Evolutionary conservation across 2,113 vertebrate genomes (phyloP).

Genomic region (Nannobrachium achirus): DNA sequence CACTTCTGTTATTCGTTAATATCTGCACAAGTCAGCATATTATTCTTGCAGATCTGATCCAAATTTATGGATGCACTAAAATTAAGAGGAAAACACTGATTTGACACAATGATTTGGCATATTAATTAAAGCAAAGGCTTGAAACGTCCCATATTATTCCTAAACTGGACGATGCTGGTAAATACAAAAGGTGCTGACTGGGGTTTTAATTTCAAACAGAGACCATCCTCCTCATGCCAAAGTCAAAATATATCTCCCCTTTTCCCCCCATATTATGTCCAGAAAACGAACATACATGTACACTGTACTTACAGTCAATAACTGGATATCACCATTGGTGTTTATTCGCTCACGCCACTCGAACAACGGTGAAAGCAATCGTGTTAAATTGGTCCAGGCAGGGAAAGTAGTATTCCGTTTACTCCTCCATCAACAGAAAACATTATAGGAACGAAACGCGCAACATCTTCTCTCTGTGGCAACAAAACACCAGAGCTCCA

Average conservation of each 20-base stretch:
- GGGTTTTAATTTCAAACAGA: not conserved
- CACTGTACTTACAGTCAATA: slow-evolving; percentile 39
- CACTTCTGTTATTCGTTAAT: too few relatives aligned
- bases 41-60: too few relatives aligned
- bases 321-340: slow-evolving; percentile 24
- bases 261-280: not conserved
- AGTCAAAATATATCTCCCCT: not conserved
- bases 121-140: not conserved
- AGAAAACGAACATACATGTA: not conserved
- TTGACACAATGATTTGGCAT: not conserved
- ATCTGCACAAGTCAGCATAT: too few relatives aligned
- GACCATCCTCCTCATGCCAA: not conserved
- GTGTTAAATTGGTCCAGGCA: not conserved
- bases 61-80: too few relatives aligned
- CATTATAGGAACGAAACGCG: slow-evolving; percentile 28
- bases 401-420: slow-evolving; percentile 1
- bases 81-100: too few relatives aligned
- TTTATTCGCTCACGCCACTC: not conserved
- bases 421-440: slow-evolving; percentile 24
- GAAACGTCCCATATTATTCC: not conserved
- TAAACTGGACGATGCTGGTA: not conserved
- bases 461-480: slow-evolving; percentile 65
- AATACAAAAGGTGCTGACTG: slow-evolving; percentile 2
- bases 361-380: not conserved
- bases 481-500: slow-evolving; percentile 48